phyloP scores from a whole-genome alignment of 30 jellyfish, hydroid and myxozoan species.

The Aurelia coerulea region DNA sequence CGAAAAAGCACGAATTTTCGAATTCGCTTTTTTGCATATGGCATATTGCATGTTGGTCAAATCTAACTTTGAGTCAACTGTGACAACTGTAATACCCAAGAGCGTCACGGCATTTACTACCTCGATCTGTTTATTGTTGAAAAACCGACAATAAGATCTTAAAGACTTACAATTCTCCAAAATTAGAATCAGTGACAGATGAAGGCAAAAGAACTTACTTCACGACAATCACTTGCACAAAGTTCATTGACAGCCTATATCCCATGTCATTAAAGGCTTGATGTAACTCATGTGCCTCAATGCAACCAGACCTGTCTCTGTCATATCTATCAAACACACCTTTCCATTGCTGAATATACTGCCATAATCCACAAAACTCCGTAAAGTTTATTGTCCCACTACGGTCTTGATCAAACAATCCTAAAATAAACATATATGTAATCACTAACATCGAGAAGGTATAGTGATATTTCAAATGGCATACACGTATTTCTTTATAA shows the following conservation, averaged over 20 bases:
- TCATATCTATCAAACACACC: constrained; percentile 72
- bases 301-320: constrained; percentile 70
- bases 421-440: constrained; percentile 14
- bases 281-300: constrained; percentile 60
- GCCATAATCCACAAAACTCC: constrained; percentile 72
- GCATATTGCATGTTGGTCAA: too few relatives aligned
- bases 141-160: too few relatives aligned
- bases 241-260: constrained; percentile 48
- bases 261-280: constrained; percentile 78
- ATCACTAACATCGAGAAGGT: not conserved
- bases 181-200: not conserved
- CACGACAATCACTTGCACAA: constrained; percentile 63
- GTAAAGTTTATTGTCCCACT: constrained; percentile 77
- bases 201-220: constrained; percentile 36
- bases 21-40: too few relatives aligned
- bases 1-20: too few relatives aligned
- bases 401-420: constrained; percentile 76
- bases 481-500: too few relatives aligned
- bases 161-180: too few relatives aligned
- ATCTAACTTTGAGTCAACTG: too few relatives aligned
- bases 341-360: constrained; percentile 75
- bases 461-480: not conserved
- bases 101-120: too few relatives aligned
- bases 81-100: too few relatives aligned
- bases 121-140: too few relatives aligned